Evolutionary conservation across 2,797 vertebrate species (phyloP).

Genomic region (Coilia nasus): DNA sequence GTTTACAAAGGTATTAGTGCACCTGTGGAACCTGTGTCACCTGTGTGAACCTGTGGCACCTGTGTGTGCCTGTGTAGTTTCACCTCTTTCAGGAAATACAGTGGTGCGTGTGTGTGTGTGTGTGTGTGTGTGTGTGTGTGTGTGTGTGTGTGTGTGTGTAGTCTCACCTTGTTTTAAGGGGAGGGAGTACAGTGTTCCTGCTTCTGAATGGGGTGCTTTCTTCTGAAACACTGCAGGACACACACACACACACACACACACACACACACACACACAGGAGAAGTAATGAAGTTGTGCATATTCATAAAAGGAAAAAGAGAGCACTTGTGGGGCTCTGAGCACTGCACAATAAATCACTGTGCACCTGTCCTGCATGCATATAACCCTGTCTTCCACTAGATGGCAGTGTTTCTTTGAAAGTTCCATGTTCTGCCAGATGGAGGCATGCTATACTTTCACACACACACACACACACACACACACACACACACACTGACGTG

Average conservation of each 20-base stretch:
- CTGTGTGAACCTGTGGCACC: not conserved
- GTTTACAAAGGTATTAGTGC: too few relatives aligned
- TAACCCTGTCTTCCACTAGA: not conserved
- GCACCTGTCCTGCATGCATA: not conserved
- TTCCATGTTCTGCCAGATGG: not conserved
- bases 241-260: conserved; percentile 38
- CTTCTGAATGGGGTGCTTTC: conserved; percentile 57
- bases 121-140: not conserved
- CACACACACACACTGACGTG: not conserved
- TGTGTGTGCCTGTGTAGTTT: not conserved
- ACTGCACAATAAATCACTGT: not conserved
- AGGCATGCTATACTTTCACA: not conserved
- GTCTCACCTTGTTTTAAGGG: conserved; percentile 70
- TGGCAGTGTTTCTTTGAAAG: not conserved
- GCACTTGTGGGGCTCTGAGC: not conserved
- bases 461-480: too few relatives aligned
- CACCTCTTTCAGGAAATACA: too few relatives aligned
- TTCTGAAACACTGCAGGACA: conserved; percentile 72
- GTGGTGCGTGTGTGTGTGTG: not conserved
- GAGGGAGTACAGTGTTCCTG: conserved; percentile 67
- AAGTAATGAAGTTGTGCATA: conserved; percentile 36
- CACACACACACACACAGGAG: conserved; percentile 24
- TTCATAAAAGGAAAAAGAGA: not conserved
- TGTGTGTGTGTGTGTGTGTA: not conserved
- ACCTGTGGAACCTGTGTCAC: too few relatives aligned